Conservation (phyloP, 2,113 vertebrate species). For the Hyla sarda region DNA sequence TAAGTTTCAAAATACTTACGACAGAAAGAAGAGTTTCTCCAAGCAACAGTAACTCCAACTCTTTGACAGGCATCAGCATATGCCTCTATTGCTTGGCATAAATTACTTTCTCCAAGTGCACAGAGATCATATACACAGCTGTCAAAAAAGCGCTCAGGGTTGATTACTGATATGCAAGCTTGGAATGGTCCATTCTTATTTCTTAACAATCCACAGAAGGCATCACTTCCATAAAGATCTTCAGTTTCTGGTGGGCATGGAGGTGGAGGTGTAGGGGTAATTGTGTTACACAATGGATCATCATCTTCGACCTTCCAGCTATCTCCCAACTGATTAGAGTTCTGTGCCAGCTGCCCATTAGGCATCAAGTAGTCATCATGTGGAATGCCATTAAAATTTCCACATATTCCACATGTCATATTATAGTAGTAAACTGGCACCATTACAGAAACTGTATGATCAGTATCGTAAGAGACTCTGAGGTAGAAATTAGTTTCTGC, state of each 20-base stretch:
- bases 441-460: constrained; percentile 75
- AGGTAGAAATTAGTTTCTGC: constrained; percentile 76
- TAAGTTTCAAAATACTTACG: constrained; percentile 69
- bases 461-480: constrained; percentile 72
- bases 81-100: constrained; percentile 68
- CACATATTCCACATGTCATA: constrained; percentile 83
- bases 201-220: constrained; percentile 76
- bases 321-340: constrained; percentile 66
- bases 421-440: constrained; percentile 74
- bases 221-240: constrained; percentile 68
- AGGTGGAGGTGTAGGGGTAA: constrained; percentile 10
- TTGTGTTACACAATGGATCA: constrained; percentile 65
- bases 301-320: constrained; percentile 71
- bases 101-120: constrained; percentile 62
- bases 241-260: constrained; percentile 69
- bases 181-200: constrained; percentile 73
- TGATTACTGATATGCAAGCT: constrained; percentile 70
- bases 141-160: constrained; percentile 73
- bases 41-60: constrained; percentile 72
- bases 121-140: constrained; percentile 79
- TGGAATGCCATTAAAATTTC: constrained; percentile 78
- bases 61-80: constrained; percentile 68
- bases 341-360: constrained; percentile 64
- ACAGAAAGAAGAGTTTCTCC: constrained; percentile 80
- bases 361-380: constrained; percentile 74